Percentiles rank a stretch among this genome's conserved stretches.
These are phyloP conservation scores for Osmerus eperlanus DNA, from an alignment of 2,113 vertebrate genomes.

Conservation along the genomic window DNA sequence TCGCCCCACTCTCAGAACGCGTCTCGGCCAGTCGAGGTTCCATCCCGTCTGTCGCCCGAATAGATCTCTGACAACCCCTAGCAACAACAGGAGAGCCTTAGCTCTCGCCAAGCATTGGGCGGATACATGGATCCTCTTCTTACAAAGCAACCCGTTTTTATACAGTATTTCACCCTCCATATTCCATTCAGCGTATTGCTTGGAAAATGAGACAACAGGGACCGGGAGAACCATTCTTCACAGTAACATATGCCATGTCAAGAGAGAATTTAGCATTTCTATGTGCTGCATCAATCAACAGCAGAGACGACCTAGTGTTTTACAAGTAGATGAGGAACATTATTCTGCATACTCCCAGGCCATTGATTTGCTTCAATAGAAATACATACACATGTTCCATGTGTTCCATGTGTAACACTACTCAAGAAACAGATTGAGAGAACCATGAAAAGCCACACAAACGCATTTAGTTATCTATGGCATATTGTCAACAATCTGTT, in stretches of 20 bases:
- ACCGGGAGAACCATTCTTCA: not conserved
- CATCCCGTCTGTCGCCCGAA: not conserved
- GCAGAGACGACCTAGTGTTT: not conserved
- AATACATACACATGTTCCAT: not conserved
- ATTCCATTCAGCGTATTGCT: constrained; percentile 7
- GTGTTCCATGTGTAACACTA: not conserved
- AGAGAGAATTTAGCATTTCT: not conserved
- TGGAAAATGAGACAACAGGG: not conserved
- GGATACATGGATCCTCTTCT: not conserved
- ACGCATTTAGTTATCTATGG: too few species aligned
- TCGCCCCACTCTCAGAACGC: not conserved
- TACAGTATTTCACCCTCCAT: not conserved
- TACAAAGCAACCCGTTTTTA: too few species aligned
- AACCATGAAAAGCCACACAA: too few species aligned
- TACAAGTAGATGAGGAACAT: not conserved
- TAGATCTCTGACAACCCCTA: not conserved
- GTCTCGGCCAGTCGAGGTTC: not conserved
- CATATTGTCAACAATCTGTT: too few species aligned
- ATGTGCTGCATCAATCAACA: constrained; percentile 2
- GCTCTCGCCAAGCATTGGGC: not conserved
- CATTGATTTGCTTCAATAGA: not conserved
- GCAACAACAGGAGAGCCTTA: too few species aligned
- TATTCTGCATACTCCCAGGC: not conserved
- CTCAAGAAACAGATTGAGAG: not conserved
- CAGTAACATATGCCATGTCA: not conserved